Evolutionary conservation across 2,797 vertebrate species (phyloP).

Genomic region (Coluber constrictor): DNA sequence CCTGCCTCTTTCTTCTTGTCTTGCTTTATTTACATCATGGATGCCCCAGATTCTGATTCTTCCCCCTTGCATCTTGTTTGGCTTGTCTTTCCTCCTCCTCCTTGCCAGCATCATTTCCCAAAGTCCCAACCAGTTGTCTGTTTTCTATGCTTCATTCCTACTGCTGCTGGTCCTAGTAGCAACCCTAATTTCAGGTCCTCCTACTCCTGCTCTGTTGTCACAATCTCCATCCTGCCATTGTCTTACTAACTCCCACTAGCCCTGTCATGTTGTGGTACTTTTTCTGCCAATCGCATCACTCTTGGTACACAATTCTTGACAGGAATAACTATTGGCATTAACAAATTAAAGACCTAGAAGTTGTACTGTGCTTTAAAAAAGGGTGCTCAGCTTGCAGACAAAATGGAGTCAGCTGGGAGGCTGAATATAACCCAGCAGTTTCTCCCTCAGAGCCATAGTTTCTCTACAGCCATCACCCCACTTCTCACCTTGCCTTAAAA

Average conservation of each 20-base stretch:
- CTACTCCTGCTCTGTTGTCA: not conserved
- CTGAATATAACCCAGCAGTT: not conserved
- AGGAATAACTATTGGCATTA: not conserved
- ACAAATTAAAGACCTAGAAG: not conserved
- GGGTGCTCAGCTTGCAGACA: not conserved
- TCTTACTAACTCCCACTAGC: not conserved
- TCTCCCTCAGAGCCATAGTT: not conserved
- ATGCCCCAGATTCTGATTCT: not conserved
- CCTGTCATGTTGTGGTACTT: not conserved
- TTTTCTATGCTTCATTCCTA: not conserved
- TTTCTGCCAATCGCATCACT: not conserved
- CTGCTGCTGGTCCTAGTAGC: not conserved
- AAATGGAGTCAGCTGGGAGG: not conserved
- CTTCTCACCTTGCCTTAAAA: not conserved
- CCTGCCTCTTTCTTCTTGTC: not conserved
- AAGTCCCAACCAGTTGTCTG: not conserved
- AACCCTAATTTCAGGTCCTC: not conserved
- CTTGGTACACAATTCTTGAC: not conserved
- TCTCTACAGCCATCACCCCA: not conserved
- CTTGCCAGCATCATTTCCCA: not conserved
- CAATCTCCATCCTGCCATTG: not conserved
- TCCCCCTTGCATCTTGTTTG: not conserved
- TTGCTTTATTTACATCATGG: not conserved
- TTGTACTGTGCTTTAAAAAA: not conserved
- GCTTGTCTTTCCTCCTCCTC: not conserved